Evolutionary conservation across 1,140 invertebrate genomes (phyloP).

Genomic region (Drosophila paulistorum): DNA sequence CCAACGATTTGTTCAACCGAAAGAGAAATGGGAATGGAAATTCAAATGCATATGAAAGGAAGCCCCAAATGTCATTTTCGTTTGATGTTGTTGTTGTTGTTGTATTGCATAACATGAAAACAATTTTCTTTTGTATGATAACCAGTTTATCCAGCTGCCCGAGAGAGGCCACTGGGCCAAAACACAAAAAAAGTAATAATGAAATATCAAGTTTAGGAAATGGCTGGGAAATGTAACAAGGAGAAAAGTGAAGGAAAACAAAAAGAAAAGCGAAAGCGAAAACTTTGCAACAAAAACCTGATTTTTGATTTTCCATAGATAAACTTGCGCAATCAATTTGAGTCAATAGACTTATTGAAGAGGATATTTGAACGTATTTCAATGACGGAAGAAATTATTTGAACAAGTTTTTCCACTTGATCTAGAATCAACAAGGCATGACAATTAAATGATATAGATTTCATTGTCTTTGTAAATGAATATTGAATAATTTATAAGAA

Average conservation of each 20-base stretch:
- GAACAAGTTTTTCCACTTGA: too few species aligned
- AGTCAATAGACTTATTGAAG: not conserved
- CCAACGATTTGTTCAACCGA: not conserved
- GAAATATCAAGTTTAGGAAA: constrained; percentile 11
- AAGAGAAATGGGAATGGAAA: not conserved
- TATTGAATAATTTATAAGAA: too few species aligned
- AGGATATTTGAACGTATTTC: constrained; percentile 5
- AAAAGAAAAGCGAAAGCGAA: not conserved
- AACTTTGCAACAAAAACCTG: not conserved
- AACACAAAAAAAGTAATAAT: constrained; percentile 10
- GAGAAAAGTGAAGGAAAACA: not conserved
- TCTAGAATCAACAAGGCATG: too few species aligned
- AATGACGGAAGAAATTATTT: constrained; percentile 1
- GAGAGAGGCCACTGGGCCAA: constrained; percentile 31
- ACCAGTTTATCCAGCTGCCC: not conserved
- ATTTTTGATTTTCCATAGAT: not conserved
- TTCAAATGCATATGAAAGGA: not conserved
- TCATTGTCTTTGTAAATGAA: too few species aligned
- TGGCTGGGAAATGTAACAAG: constrained; percentile 21
- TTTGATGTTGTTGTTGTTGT: not conserved
- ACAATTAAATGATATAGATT: too few species aligned
- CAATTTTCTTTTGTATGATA: constrained; percentile 7
- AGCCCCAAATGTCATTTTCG: constrained; percentile 44
- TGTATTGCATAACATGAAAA: constrained; percentile 1
- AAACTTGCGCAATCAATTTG: not conserved